Percentiles rank a stretch among this genome's conserved stretches.
Conservation (phyloP, 1,140 invertebrate species). For the Scaptodrosophila lebanonensis region DNA sequence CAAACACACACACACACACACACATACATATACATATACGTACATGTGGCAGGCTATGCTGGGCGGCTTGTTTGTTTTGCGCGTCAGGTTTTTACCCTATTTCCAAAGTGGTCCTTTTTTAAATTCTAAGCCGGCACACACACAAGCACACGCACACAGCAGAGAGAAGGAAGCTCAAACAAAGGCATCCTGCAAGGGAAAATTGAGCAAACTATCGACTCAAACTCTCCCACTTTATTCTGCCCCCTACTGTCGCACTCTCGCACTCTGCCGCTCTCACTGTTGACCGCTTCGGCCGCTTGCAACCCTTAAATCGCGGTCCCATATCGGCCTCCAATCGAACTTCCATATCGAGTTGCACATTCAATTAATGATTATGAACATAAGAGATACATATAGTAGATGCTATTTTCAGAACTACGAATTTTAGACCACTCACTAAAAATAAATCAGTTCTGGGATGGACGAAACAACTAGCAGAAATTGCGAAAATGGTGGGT, state of each 20-base stretch:
- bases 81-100: slow-evolving; percentile 73
- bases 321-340: no score
- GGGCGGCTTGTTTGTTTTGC: slow-evolving; percentile 64
- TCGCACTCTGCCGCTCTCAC: background rate
- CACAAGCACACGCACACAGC: slow-evolving; percentile 28
- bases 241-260: slow-evolving; percentile 2
- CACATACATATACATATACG: no score
- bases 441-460: no score
- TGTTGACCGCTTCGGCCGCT: background rate
- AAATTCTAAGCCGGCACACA: slow-evolving; percentile 18
- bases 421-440: no score
- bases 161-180: slow-evolving; percentile 7
- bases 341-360: no score
- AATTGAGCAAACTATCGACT: slow-evolving; percentile 31
- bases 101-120: slow-evolving; percentile 53
- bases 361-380: no score
- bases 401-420: no score
- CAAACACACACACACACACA: no score
- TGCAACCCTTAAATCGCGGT: slow-evolving; percentile 56
- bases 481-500: no score
- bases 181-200: slow-evolving; percentile 17
- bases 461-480: no score
- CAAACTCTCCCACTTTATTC: background rate
- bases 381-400: no score
- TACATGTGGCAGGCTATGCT: slow-evolving; percentile 40